phyloP scores from a whole-genome alignment of 2,797 vertebrate species.

The Garrulus glandarius region DNA sequence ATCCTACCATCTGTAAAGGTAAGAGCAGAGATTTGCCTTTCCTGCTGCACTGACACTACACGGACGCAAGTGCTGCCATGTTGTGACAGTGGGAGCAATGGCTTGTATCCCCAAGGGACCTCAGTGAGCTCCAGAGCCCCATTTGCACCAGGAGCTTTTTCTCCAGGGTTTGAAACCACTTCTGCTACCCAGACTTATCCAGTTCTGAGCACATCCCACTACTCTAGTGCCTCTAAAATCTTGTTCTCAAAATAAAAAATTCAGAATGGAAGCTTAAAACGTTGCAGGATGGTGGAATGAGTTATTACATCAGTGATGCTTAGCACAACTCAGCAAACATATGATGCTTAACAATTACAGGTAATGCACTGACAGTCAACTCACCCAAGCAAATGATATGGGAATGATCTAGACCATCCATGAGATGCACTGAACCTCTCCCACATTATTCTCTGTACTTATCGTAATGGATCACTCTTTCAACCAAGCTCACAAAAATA shows the following conservation, averaged over 20 bases:
- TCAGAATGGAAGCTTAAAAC: not conserved
- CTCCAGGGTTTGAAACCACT: not conserved
- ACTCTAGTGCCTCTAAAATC: not conserved
- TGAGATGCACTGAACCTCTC: not conserved
- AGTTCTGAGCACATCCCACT: not conserved
- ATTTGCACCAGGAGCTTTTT: not conserved
- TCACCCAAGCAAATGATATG: not conserved
- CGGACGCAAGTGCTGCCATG: not conserved
- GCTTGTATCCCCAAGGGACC: not conserved
- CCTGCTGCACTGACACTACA: not conserved
- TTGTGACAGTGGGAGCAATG: rapidly evolving
- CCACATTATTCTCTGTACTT: not conserved
- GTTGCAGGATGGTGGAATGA: not conserved
- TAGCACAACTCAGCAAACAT: not conserved
- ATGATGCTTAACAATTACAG: not conserved
- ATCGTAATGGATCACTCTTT: not conserved
- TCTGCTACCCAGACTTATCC: not conserved
- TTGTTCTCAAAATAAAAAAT: not conserved
- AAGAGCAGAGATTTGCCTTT: not conserved
- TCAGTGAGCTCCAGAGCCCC: not conserved
- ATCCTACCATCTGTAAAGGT: not conserved
- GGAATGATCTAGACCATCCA: not conserved
- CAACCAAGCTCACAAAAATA: not conserved
- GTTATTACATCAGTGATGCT: not conserved
- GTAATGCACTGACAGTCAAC: not conserved